These are phyloP conservation scores for Dynastes tityus DNA, from an alignment of 2,888 invertebrate genomes.

Conservation along the genomic window DNA sequence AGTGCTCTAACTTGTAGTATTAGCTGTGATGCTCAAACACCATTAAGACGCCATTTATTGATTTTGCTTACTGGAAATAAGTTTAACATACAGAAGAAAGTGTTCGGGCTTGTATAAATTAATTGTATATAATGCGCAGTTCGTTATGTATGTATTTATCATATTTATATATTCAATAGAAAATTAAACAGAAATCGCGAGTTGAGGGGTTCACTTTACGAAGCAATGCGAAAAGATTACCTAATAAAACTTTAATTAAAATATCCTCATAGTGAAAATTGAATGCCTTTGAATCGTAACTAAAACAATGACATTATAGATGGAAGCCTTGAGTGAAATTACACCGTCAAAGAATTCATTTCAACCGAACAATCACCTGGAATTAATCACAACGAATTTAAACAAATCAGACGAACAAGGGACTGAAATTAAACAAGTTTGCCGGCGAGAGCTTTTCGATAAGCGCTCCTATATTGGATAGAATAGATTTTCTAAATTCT, in stretches of 20 bases:
- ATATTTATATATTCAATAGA: neutral
- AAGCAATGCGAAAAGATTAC: slow-evolving; percentile 42
- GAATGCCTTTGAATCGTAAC: slow-evolving; percentile 48
- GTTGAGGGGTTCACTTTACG: neutral
- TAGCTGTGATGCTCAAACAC: too few species aligned
- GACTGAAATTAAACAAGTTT: slow-evolving; percentile 60
- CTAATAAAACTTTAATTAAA: slow-evolving; percentile 58
- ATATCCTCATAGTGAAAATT: slow-evolving; percentile 50
- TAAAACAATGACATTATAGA: slow-evolving; percentile 49
- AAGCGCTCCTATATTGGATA: slow-evolving; percentile 52
- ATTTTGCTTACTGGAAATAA: too few species aligned
- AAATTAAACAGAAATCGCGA: neutral
- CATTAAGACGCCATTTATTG: too few species aligned
- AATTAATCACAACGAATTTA: slow-evolving; percentile 64
- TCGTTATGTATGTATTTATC: neutral
- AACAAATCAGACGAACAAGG: slow-evolving; percentile 61
- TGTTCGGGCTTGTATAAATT: too few species aligned
- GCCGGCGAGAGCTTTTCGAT: slow-evolving; percentile 54
- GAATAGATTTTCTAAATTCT: slow-evolving; percentile 57
- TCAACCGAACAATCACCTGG: slow-evolving; percentile 64
- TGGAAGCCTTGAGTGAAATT: slow-evolving; percentile 59
- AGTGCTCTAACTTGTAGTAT: too few species aligned
- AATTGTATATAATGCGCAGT: too few species aligned
- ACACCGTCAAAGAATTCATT: slow-evolving; percentile 64
- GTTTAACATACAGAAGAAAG: too few species aligned